Percentiles rank a stretch among this genome's conserved stretches.
Evolutionary conservation across 2,113 vertebrate species (phyloP).

Genomic region (Psephotus haematonotus): DNA sequence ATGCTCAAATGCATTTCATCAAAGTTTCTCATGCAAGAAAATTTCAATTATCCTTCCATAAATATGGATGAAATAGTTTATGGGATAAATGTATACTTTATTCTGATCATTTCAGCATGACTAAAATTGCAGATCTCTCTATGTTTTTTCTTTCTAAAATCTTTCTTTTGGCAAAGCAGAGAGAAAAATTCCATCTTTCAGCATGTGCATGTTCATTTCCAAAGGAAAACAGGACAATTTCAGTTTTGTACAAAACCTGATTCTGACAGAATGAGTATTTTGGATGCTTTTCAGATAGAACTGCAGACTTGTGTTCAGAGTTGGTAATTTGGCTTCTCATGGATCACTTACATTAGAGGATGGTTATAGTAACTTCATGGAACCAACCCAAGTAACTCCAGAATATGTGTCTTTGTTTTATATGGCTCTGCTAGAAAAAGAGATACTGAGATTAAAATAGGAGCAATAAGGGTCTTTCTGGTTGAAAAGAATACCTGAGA

Average conservation of each 20-base stretch:
- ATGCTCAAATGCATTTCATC: not conserved
- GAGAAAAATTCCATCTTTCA: not conserved
- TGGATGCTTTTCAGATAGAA: not conserved
- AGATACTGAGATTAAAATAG: not conserved
- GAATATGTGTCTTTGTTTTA: not conserved
- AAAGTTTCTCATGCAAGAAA: conserved; percentile 5
- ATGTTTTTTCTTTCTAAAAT: not conserved
- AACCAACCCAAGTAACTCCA: not conserved
- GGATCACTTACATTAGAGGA: not conserved
- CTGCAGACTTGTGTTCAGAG: not conserved
- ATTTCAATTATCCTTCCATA: conserved; percentile 15
- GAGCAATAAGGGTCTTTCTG: not conserved
- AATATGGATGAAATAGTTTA: conserved; percentile 10
- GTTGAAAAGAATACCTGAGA: not conserved
- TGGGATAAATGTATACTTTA: not conserved
- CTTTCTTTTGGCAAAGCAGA: not conserved
- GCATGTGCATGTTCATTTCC: not conserved
- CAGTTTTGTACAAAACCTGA: not conserved
- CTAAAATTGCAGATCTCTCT: not conserved
- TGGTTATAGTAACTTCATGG: not conserved
- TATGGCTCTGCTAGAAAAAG: not conserved
- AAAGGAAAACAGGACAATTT: not conserved
- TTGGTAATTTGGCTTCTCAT: not conserved
- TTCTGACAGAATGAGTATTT: not conserved
- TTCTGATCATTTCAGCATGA: not conserved